Base-by-base conservation (phyloP, 1,140 invertebrate species). In the Drosophila bocki region DNA sequence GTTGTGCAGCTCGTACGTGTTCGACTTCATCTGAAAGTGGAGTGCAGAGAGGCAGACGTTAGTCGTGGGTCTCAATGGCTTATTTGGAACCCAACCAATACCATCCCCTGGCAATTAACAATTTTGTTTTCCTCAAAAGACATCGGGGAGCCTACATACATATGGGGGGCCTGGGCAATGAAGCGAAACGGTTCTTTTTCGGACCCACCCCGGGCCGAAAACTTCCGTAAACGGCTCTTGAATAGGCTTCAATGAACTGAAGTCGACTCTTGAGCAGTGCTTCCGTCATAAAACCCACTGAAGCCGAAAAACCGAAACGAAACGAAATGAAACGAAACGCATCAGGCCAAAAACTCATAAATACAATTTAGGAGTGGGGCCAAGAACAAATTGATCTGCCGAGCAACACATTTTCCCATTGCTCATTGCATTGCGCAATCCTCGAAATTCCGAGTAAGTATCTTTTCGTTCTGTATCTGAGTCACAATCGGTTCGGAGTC, bases 241-340 rank as follows among this genome's bases (percentile, higher is more conserved):
- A 79, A 78, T 71, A 79, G 65, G 75, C 35, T 76, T 76, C 59
- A 50, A 80, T 58, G 71, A 80, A 81, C 79, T 74, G 75, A 83
- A 77, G 77, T 84, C 65, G 67, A 48, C 62, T 83, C 63, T 77
- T 53, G 67, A 56, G 79, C 58, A 51, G 47, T 80, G 81, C 81
- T 84, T 84, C 81, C 80, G 72, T 74, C 85, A 80, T 87, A 84
- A 87, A 87, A 87, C 64, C 69, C 84, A 87, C 56, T 90, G 84
- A 84, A 87, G 84, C 84, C 84, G 85, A 87, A 87, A 79, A 87
- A 79, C 84, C 75, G 69, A 84, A 85, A 63, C 75, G 45, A 60
- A 77, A 77, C 69, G 69, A 84, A 85, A 56, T 76, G 42, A 60
- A 77, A 77, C 83, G 50, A 57, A 78, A 70, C 76, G 65, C 67